These are phyloP conservation scores for Probosciger aterrimus DNA, from an alignment of 2,113 vertebrate species.

Conservation along the genomic window DNA sequence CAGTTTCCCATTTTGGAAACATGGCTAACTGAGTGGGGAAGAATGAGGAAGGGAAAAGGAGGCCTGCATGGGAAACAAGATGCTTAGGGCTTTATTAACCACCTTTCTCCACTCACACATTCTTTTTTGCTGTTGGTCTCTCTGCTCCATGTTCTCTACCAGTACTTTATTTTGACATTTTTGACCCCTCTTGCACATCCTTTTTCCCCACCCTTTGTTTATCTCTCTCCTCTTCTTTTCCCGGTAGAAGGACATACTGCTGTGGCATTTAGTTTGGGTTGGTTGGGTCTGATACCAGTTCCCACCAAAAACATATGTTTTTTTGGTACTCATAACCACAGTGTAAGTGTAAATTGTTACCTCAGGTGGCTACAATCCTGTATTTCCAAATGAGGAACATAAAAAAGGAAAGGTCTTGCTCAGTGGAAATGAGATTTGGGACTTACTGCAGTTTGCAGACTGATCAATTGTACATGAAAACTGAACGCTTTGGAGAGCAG, in stretches of 20 bases:
- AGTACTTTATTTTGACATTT: constrained; percentile 5
- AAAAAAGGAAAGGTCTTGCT: neutral
- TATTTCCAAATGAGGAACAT: neutral
- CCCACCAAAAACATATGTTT: neutral
- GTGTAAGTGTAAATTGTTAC: neutral
- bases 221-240: neutral
- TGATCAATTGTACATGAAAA: neutral
- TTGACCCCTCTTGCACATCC: neutral
- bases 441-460: neutral
- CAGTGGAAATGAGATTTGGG: neutral
- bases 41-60: neutral
- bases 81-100: neutral
- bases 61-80: neutral
- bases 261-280: neutral
- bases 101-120: neutral
- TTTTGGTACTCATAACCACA: neutral
- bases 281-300: neutral
- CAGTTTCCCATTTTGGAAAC: neutral
- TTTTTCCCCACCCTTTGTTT: neutral
- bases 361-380: neutral
- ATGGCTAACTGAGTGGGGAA: neutral
- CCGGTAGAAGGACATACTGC: neutral
- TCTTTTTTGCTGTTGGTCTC: neutral
- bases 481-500: neutral
- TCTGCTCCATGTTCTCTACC: neutral